Conservation (phyloP, 2,888 invertebrate species). For the Drosophila pegasa region DNA sequence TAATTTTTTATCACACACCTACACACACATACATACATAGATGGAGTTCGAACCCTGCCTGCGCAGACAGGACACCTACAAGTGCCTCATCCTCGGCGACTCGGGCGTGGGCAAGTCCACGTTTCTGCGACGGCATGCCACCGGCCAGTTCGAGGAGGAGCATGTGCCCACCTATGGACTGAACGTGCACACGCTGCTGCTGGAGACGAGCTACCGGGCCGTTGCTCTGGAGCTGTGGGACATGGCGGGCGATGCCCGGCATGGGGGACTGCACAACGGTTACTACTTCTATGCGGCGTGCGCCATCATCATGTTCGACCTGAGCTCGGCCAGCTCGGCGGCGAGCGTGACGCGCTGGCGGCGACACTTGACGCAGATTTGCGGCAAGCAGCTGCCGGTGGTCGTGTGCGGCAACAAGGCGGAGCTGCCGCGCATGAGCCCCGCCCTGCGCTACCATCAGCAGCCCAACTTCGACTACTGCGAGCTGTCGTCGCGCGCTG, state of each 20-base stretch:
- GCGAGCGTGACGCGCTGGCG: conserved; percentile 26
- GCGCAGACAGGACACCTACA: conserved; percentile 6
- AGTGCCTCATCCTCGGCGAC: conserved; percentile 42
- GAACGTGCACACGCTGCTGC: conserved; percentile 29
- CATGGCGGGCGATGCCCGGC: conserved; percentile 26
- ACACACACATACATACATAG: no score
- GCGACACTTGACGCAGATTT: conserved; percentile 19
- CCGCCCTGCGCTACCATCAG: neutral
- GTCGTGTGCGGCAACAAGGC: conserved; percentile 48
- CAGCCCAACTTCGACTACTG: conserved; percentile 34
- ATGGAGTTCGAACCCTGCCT: conserved; percentile 23
- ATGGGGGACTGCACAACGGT: conserved; percentile 23
- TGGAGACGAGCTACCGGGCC: conserved; percentile 40
- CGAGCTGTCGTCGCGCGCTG: conserved; percentile 32
- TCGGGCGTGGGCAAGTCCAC: conserved; percentile 44
- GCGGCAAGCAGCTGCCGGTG: conserved; percentile 32
- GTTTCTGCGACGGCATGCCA: conserved; percentile 34
- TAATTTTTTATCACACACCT: neutral
- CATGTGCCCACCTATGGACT: conserved; percentile 35
- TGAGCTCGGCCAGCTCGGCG: conserved; percentile 25
- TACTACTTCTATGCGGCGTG: conserved; percentile 40
- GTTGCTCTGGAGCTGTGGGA: conserved; percentile 37
- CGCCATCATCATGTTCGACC: conserved; percentile 44
- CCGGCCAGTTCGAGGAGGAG: conserved; percentile 24
- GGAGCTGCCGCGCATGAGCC: conserved; percentile 33